Conservation (phyloP, 2,888 invertebrate genomes). For the Neoitamus cyanurus region DNA sequence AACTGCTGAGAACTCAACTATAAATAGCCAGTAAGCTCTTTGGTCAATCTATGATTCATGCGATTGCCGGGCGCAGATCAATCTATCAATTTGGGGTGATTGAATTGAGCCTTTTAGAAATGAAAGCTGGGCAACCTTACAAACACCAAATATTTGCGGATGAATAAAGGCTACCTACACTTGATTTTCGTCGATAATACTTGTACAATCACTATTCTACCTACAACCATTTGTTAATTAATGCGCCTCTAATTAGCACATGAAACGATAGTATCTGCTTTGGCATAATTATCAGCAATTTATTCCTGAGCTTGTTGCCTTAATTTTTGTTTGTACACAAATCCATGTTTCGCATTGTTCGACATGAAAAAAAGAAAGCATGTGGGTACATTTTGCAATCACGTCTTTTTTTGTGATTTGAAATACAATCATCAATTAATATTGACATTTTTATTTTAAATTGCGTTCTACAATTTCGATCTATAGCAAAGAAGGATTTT, state of each 20-base stretch:
- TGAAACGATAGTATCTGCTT: slow-evolving; percentile 47
- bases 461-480: neutral
- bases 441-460: neutral
- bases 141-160: neutral
- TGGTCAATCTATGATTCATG: neutral
- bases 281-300: slow-evolving; percentile 10
- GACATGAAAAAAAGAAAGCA: neutral
- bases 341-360: neutral
- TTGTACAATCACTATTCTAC: neutral
- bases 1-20: neutral
- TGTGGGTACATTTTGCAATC: neutral
- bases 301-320: neutral
- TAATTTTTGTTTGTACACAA: neutral
- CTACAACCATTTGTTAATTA: slow-evolving; percentile 39
- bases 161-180: neutral
- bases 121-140: neutral
- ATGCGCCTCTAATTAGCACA: slow-evolving; percentile 49
- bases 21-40: neutral
- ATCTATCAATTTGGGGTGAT: neutral
- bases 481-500: neutral
- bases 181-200: neutral
- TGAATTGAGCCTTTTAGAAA: neutral
- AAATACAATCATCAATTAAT: neutral
- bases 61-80: neutral
- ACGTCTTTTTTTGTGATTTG: neutral